Evolutionary conservation across 1,140 invertebrate genomes (phyloP), one percentile per base, ranked within the genome.

Genomic region (Antheraea mylitta): DNA sequence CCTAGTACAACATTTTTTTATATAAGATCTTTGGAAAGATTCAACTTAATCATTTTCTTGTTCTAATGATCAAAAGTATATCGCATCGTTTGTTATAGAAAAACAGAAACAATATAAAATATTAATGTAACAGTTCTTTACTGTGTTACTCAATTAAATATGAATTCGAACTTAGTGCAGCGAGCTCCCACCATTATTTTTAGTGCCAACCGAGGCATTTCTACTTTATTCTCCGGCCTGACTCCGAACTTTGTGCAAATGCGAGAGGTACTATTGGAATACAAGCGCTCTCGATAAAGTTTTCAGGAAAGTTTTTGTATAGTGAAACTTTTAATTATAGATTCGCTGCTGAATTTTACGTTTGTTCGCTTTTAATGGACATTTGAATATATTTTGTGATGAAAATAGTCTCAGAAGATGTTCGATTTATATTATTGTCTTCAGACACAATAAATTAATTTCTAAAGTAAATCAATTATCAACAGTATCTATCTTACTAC

Each of bases 271-370:
- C 45, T 53, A 53, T 53, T 53, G 9, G 45, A 16, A 53, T 53
- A 53, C 45, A 53, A 53, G 45, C 45, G 45, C 45, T 53, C 45
- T 53, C 45, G 45, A 53, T 53, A n/a, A 53, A 53, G 45, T 53
- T 53, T 53, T 16, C 45, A 16, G 45, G 16, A 53, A 53, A 53
- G 45, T 53, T 53, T 42, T n/a, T 53, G 45, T 53, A 53, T n/a
- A 53, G 45, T 53, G 11, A 53, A 53, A 53, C 45, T 53, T 53
- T 53, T 53, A 53, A 53, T 53, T 53, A 53, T 53, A 53, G 45
- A 53, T 53, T 53, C 16, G 11, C 45, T n/a, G 11, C 45, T 53
- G 45, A 53, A 53, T 53, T 53, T 53, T 53, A 53, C 45, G 45
- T 13, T n/a, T 13, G 45, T 53, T 53, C 13, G 45, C 45, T 16